Evolutionary conservation across 1,140 invertebrate genomes (phyloP).

Genomic region (Scylla paramamosain): DNA sequence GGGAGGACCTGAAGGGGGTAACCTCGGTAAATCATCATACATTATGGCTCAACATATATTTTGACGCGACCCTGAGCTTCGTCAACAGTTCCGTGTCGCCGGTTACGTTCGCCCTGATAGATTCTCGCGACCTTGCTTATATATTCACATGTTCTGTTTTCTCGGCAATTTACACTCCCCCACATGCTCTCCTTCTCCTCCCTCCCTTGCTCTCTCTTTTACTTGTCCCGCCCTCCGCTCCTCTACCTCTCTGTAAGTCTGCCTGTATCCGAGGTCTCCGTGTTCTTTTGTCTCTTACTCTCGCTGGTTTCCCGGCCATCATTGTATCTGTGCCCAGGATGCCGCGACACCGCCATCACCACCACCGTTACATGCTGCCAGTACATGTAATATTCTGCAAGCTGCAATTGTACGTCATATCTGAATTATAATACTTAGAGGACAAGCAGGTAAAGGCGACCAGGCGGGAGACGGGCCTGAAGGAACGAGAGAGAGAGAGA

Average conservation of each 20-base stretch:
- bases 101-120: neutral
- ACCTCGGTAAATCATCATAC: conserved; percentile 25
- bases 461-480: too few relatives aligned
- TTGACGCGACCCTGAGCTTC: neutral
- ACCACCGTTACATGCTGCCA: neutral
- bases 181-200: neutral
- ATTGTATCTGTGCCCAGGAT: neutral
- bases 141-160: neutral
- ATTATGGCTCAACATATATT: neutral
- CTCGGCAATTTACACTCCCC: neutral
- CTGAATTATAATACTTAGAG: too few relatives aligned
- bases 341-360: neutral
- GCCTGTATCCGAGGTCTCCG: neutral
- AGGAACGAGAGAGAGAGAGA: too few relatives aligned
- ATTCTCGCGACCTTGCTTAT: neutral
- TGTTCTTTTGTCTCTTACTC: neutral
- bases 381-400: too few relatives aligned
- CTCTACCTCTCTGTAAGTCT: neutral
- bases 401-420: too few relatives aligned
- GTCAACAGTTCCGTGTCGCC: neutral
- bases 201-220: neutral
- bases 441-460: too few relatives aligned
- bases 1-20: conserved; percentile 1
- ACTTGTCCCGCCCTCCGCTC: neutral
- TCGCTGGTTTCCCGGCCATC: neutral